phyloP scores from a whole-genome alignment of 2,113 vertebrate species.

The Gallinago jamesoni region DNA sequence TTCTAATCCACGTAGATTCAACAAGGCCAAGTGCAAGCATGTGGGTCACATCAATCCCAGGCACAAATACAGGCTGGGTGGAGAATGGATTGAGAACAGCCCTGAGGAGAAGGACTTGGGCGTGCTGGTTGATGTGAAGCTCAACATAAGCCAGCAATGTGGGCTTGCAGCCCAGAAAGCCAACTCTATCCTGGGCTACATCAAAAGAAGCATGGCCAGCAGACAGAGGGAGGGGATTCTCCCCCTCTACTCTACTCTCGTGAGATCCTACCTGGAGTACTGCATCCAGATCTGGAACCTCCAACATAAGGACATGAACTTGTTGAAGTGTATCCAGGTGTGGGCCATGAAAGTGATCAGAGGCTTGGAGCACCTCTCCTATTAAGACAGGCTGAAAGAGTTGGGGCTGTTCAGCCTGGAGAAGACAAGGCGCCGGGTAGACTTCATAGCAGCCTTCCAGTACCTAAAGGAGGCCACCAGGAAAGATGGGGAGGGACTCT shows the following conservation, averaged over 20 bases:
- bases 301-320: neutral
- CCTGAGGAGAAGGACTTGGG: neutral
- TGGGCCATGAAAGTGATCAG: neutral
- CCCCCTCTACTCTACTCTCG: neutral
- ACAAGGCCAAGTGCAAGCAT: neutral
- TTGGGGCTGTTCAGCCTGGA: neutral
- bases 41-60: neutral
- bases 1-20: neutral
- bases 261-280: neutral
- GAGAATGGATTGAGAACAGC: neutral
- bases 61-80: neutral
- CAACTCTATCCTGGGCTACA: neutral
- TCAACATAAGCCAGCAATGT: neutral
- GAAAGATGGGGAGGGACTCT: neutral
- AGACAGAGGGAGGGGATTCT: neutral
- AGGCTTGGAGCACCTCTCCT: neutral
- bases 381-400: neutral
- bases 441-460: neutral
- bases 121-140: neutral
- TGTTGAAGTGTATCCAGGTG: neutral
- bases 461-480: neutral
- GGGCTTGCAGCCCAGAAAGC: neutral
- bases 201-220: neutral
- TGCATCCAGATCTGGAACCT: neutral
- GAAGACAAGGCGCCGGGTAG: neutral